These are phyloP conservation scores for Drosophila kuntzei DNA, from an alignment of 2,888 invertebrate genomes.

Conservation along the genomic window DNA sequence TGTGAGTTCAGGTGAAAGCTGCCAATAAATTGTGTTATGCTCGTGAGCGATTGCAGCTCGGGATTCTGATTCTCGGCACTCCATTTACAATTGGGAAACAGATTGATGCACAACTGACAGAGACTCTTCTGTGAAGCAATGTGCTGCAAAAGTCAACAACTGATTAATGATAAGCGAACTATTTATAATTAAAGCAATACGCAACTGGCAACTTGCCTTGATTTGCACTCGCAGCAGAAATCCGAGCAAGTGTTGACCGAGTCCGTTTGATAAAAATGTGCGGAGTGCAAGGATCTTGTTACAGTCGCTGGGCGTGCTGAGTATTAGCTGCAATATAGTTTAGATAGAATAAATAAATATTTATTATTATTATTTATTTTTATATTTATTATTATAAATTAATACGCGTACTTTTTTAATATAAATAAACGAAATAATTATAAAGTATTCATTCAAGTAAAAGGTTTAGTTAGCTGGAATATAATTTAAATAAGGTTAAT, in stretches of 20 bases:
- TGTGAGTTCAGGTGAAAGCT: conserved; percentile 76
- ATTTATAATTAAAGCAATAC: neutral
- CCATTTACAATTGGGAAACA: conserved; percentile 85
- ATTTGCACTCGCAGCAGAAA: conserved; percentile 82
- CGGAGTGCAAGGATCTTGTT: conserved; percentile 84
- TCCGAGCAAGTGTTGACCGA: conserved; percentile 83
- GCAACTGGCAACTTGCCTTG: conserved; percentile 68
- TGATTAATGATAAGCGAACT: conserved; percentile 11
- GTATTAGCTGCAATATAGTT: conserved; percentile 72
- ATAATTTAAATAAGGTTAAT: too few relatives aligned
- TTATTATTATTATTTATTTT: too few relatives aligned
- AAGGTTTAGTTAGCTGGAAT: too few relatives aligned
- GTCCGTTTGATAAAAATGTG: conserved; percentile 83
- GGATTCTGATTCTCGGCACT: conserved; percentile 61
- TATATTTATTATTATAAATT: too few relatives aligned
- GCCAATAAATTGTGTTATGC: conserved; percentile 74
- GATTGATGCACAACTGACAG: conserved; percentile 83
- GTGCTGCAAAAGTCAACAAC: conserved; percentile 66
- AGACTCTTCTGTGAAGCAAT: conserved; percentile 83
- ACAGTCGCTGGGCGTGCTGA: conserved; percentile 83
- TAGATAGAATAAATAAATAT: too few relatives aligned
- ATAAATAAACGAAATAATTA: too few relatives aligned
- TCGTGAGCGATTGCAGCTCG: conserved; percentile 54
- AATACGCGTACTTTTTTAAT: too few relatives aligned
- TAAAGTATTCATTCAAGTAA: too few relatives aligned